Evolutionary conservation across 2,113 vertebrate genomes (phyloP).

Genomic region (Phycodurus eques): DNA sequence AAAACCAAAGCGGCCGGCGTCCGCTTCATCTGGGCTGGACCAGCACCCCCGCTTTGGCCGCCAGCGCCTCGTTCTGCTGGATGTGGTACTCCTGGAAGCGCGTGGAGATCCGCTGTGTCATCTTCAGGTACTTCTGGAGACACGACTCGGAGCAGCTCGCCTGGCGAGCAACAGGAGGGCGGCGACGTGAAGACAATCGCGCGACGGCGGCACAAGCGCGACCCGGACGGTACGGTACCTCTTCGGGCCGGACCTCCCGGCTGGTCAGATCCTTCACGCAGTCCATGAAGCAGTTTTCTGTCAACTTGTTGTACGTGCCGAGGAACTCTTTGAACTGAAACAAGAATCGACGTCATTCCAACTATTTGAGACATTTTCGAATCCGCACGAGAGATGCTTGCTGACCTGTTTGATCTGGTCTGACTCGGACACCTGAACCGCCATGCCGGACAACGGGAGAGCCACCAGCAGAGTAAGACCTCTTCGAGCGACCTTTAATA

Average conservation of each 20-base stretch:
- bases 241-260: slow-evolving; percentile 89
- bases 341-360: neutral
- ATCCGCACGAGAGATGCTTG: neutral
- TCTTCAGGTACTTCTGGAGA: slow-evolving; percentile 97
- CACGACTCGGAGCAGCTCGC: slow-evolving; percentile 90
- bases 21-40: slow-evolving; percentile 77
- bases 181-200: neutral
- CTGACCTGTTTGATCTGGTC: slow-evolving; percentile 97
- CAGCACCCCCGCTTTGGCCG: slow-evolving; percentile 92
- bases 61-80: slow-evolving; percentile 97
- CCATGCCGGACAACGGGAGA: slow-evolving; percentile 67
- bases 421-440: slow-evolving; percentile 84
- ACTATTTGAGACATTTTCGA: too few species aligned
- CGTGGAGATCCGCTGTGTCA: slow-evolving; percentile 99
- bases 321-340: slow-evolving; percentile 95
- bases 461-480: neutral
- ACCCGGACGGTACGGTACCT: slow-evolving; percentile 62
- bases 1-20: neutral
- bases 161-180: slow-evolving; percentile 58
- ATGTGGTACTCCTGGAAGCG: slow-evolving; percentile 98
- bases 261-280: slow-evolving; percentile 96
- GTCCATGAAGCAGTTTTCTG: slow-evolving; percentile 96
- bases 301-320: slow-evolving; percentile 97
- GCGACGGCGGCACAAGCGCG: too few species aligned
- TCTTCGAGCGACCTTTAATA: neutral